Base-by-base conservation (phyloP, 2,113 vertebrate genomes). In the Microtus richardsoni region DNA sequence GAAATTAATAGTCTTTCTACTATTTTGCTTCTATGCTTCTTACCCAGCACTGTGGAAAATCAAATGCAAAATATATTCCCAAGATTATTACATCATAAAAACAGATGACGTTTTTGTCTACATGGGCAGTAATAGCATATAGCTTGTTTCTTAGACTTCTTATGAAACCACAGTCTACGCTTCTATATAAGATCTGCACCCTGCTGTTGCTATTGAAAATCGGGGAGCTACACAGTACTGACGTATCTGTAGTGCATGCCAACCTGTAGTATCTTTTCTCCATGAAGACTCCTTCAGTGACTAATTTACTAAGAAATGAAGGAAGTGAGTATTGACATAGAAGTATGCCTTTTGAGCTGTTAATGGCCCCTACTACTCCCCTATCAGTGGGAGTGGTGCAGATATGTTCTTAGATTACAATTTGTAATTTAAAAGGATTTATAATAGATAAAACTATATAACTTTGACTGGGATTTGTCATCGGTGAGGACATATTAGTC, bases 281-380 rank as follows among this genome's bases (percentile, higher is more conserved):
- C 64, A 9, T 5, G 39, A 64, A 88, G 95, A 39, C 12, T 60
- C 33, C 77, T 89, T 88, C 79, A 83, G 2, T 33, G 14, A 87
- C 2, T n/a, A 75, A 30, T 16, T 86, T 95, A 89, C 36, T 64
- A 73, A 79, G 74, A 96, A 95, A 8, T 82, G 24, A 88, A n/a
- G n/a, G 1, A 47, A 88, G 13, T 92, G 16, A 49, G 2, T 60
- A 60, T 84, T 96, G 24, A 75, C 54, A 83, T 52, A 90, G 85
- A 88, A 4, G 0, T 74, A 17, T 21, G 33, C 11, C 36, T 74
- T 94, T 70, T 78, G 36, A 82, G 33, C 39, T 96, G n/a, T 36
- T 89, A 87, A 13, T 66, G 90, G 52, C 14, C 91, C 1, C 6
- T 84, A 82, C 91, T 54, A 73, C 49, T 39, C 4, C 12, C n/a